A percentile compares a stretch with the other conserved stretches of the same genome.
Conservation (phyloP, 2,888 invertebrate genomes). For the Graphium colonna region DNA sequence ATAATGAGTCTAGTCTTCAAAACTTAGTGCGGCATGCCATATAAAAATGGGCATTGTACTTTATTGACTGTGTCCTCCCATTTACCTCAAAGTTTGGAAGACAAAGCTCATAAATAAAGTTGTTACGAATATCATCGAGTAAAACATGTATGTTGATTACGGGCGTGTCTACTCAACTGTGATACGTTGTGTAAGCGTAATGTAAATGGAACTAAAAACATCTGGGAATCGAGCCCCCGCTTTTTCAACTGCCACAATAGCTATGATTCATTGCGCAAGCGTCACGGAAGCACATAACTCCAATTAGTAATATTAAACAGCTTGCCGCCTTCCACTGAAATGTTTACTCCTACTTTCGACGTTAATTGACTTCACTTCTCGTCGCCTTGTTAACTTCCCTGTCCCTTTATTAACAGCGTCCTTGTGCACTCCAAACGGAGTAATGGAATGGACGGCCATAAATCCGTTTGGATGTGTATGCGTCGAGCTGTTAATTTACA, state of each 20-base stretch:
- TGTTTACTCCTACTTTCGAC: conserved; percentile 40
- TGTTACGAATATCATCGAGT: too few relatives aligned
- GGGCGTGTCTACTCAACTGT: background rate
- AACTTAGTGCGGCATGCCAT: too few relatives aligned
- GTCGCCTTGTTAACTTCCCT: conserved; percentile 49
- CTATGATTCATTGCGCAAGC: conserved; percentile 23
- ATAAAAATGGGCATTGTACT: too few relatives aligned
- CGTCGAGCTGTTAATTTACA: conserved; percentile 30
- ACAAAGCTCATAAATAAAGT: too few relatives aligned
- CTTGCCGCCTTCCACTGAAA: conserved; percentile 62
- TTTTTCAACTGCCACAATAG: conserved; percentile 11
- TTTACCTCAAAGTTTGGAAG: too few relatives aligned
- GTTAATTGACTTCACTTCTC: conserved; percentile 67
- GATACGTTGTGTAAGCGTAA: background rate
- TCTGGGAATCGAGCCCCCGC: background rate
- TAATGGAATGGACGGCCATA: background rate
- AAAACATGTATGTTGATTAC: too few relatives aligned
- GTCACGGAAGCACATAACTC: conserved; percentile 41
- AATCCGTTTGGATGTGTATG: conserved; percentile 10
- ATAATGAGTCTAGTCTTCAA: too few relatives aligned
- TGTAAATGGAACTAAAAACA: background rate
- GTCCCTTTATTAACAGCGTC: background rate
- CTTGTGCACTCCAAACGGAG: background rate
- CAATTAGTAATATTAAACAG: conserved; percentile 68
- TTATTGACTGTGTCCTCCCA: too few relatives aligned